Percentiles rank a stretch among this genome's conserved stretches.
phyloP scores from a whole-genome alignment of 2,113 vertebrate genomes.

The Elephas maximus region DNA sequence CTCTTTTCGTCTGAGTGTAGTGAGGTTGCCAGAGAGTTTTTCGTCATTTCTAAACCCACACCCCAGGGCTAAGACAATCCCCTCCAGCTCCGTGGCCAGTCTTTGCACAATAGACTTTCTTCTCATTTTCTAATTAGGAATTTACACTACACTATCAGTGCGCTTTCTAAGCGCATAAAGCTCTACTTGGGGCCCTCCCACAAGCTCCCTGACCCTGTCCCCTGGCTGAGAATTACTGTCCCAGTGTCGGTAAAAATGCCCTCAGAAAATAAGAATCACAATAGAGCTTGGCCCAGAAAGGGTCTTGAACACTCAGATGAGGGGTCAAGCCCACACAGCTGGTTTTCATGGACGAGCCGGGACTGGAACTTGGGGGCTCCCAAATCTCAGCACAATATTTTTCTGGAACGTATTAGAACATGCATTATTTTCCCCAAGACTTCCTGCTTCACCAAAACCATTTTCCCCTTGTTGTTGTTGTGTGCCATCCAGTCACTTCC shows the following conservation, averaged over 20 bases:
- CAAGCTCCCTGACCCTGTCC: not conserved
- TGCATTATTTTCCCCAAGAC: not conserved
- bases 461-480: too few relatives aligned
- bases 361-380: not conserved
- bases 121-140: not conserved
- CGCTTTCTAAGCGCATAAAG: not conserved
- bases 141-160: not conserved
- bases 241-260: not conserved
- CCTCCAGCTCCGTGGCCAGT: not conserved
- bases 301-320: not conserved
- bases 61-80: not conserved
- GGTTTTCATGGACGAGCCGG: accelerated
- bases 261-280: not conserved
- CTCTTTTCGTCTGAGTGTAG: too few relatives aligned
- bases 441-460: not conserved
- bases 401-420: not conserved
- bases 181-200: too few relatives aligned
- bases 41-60: not conserved
- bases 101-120: not conserved
- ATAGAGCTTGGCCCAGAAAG: too few relatives aligned
- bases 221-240: not conserved
- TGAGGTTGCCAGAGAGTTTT: not conserved
- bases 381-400: not conserved
- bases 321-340: too few relatives aligned
- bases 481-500: too few relatives aligned